Percentiles rank a stretch among this genome's conserved stretches.
Conservation (phyloP, 2,888 invertebrate genomes). For the Helleia helle region DNA sequence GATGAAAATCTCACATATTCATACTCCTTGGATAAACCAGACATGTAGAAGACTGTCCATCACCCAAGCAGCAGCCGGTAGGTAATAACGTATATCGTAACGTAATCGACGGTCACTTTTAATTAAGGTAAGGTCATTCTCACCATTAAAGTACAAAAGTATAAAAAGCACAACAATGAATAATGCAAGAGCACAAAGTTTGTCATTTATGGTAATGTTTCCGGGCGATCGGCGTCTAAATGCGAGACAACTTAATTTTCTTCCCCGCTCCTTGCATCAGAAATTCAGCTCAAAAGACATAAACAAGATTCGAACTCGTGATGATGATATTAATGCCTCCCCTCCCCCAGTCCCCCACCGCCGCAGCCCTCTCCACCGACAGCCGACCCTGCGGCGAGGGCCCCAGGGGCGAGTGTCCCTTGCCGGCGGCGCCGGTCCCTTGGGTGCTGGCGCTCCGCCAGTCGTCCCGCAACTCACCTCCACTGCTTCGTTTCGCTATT, state of each 20-base stretch:
- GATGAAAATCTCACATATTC: too few species aligned
- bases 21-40: too few species aligned
- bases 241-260: slow-evolving; percentile 7
- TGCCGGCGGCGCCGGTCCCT: neutral
- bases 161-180: neutral
- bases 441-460: slow-evolving; percentile 3
- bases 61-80: too few species aligned
- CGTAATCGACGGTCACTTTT: too few species aligned
- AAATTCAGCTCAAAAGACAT: slow-evolving; percentile 4
- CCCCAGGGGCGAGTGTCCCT: neutral
- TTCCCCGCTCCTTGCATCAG: slow-evolving; percentile 8
- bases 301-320: slow-evolving; percentile 12
- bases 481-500: slow-evolving; percentile 5
- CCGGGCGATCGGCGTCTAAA: slow-evolving; percentile 3
- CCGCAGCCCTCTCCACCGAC: neutral
- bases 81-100: too few species aligned
- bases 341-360: neutral
- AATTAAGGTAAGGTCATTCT: too few species aligned
- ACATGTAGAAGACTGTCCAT: too few species aligned
- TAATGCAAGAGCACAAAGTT: slow-evolving; percentile 2
- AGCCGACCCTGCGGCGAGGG: neutral
- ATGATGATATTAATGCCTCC: slow-evolving; percentile 11
- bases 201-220: slow-evolving; percentile 2
- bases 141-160: too few species aligned
- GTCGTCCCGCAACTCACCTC: slow-evolving; percentile 6